phyloP scores from a whole-genome alignment of 2,113 vertebrate genomes.

The Ceuthmochares aereus region DNA sequence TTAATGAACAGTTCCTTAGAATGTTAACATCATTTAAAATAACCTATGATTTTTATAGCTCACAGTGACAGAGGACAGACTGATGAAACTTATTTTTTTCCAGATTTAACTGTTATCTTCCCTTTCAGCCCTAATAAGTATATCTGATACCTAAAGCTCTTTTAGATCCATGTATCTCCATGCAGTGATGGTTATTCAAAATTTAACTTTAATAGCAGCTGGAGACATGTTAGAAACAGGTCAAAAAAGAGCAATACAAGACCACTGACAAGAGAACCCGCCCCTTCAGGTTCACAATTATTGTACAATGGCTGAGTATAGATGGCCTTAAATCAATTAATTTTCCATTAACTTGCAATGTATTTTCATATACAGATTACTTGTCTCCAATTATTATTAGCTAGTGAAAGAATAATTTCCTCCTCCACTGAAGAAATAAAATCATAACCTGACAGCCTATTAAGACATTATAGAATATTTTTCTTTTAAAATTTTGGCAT shows the following conservation, averaged over 20 bases:
- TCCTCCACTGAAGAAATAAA: background rate
- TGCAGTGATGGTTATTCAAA: background rate
- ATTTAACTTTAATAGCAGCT: background rate
- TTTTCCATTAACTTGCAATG: background rate
- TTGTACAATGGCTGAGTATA: too few relatives aligned
- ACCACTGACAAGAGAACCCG: background rate
- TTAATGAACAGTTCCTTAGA: background rate
- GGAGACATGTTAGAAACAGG: background rate
- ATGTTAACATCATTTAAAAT: background rate
- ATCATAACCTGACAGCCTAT: background rate
- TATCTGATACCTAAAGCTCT: background rate
- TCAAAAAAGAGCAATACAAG: background rate
- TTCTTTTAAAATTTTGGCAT: background rate
- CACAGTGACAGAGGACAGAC: background rate
- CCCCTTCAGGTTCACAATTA: too few relatives aligned
- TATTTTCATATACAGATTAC: background rate
- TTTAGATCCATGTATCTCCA: background rate
- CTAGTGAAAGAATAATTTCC: background rate
- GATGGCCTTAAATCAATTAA: background rate
- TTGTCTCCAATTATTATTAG: background rate
- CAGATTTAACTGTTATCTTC: background rate
- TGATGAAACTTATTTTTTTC: background rate
- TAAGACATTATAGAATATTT: background rate
- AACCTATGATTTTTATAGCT: background rate
- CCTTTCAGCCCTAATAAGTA: background rate